phyloP scores from a whole-genome alignment of 2,113 vertebrate genomes.

The Peromyscus polionotus region DNA sequence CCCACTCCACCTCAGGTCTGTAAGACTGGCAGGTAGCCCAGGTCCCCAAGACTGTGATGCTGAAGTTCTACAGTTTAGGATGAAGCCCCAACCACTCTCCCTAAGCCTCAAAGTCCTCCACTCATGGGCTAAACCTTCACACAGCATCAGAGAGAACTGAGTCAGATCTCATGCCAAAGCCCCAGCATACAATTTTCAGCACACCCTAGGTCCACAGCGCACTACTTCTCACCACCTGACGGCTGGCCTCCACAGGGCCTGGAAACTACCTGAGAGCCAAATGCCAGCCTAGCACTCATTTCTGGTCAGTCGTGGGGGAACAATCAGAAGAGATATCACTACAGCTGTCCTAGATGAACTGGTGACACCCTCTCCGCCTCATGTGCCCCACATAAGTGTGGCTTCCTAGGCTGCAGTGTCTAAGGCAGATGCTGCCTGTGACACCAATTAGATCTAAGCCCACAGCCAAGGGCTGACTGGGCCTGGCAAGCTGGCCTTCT shows the following conservation, averaged over 20 bases:
- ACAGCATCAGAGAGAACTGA: background rate
- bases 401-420: constrained; percentile 70
- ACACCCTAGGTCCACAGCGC: background rate
- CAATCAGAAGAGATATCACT: background rate
- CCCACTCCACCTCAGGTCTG: background rate
- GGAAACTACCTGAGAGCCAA: background rate
- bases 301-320: background rate
- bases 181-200: background rate
- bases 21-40: background rate
- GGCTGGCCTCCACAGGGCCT: background rate
- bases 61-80: background rate
- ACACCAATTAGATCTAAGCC: background rate
- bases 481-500: background rate
- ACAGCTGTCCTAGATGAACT: background rate
- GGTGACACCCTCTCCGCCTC: background rate
- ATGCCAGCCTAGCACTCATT: background rate
- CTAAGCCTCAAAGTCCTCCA: background rate
- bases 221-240: background rate
- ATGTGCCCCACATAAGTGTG: constrained; percentile 67
- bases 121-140: too few relatives aligned
- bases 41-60: background rate
- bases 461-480: background rate
- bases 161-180: background rate
- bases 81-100: background rate
- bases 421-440: constrained; percentile 64